A percentile compares a stretch with the other conserved stretches of the same genome.
These are phyloP conservation scores for Acrobasis consociella DNA, from an alignment of 2,888 invertebrate species.

Conservation along the genomic window DNA sequence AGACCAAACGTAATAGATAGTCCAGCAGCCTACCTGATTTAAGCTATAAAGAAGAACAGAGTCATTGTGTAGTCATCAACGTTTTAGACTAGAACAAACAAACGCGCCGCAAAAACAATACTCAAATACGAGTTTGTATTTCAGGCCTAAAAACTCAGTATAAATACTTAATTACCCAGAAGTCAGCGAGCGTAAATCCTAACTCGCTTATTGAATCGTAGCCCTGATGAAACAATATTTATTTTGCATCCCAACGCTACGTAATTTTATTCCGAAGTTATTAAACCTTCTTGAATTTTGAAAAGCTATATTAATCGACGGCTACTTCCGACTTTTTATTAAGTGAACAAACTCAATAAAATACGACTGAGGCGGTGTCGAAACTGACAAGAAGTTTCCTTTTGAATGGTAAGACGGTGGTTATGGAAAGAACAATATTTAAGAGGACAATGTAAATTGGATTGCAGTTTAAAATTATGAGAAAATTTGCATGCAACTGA, in stretches of 20 bases:
- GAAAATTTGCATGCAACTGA: too few species aligned
- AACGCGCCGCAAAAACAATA: too few species aligned
- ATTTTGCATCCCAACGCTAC: constrained; percentile 44
- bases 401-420: constrained; percentile 19
- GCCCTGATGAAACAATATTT: constrained; percentile 48
- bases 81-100: too few species aligned
- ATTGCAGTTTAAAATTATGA: not conserved
- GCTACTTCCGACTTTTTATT: constrained; percentile 53
- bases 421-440: constrained; percentile 13
- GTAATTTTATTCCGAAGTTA: constrained; percentile 58
- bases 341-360: constrained; percentile 51
- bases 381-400: constrained; percentile 21
- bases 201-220: constrained; percentile 52
- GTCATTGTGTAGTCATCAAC: too few species aligned
- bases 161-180: constrained; percentile 32
- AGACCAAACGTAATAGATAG: too few species aligned
- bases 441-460: not conserved
- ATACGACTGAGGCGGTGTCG: constrained; percentile 35
- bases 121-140: too few species aligned
- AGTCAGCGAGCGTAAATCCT: constrained; percentile 43
- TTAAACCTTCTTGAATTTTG: constrained; percentile 51
- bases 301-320: constrained; percentile 62
- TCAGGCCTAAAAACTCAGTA: too few species aligned
- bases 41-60: too few species aligned
- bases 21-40: too few species aligned